phyloP scores from a whole-genome alignment of 1,140 invertebrate species.

The Oreohelix idahoensis region DNA sequence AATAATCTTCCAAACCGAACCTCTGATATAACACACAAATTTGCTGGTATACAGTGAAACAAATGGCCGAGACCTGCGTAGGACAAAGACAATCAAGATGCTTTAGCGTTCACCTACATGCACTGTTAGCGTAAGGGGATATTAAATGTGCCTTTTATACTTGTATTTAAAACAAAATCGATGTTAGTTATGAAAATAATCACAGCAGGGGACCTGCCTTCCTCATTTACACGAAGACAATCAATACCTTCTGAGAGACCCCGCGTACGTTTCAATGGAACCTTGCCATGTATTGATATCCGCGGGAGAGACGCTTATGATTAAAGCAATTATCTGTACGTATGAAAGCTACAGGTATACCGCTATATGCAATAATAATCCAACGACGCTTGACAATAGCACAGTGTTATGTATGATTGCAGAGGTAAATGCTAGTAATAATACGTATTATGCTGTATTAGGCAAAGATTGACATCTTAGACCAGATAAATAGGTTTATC shows the following conservation, averaged over 20 bases:
- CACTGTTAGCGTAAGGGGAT: not conserved
- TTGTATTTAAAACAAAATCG: not conserved
- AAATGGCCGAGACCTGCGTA: not conserved
- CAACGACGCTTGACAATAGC: not conserved
- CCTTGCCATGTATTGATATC: not conserved
- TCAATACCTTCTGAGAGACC: not conserved
- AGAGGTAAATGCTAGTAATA: not conserved
- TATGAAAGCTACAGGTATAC: not conserved
- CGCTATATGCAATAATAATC: not conserved
- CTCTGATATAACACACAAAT: not conserved
- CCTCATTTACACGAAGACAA: not conserved
- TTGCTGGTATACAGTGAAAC: not conserved
- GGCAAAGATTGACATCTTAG: conserved; percentile 7
- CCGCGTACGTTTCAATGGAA: not conserved
- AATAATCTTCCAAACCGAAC: not conserved
- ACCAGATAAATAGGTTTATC: not conserved
- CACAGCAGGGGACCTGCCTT: not conserved
- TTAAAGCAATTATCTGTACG: not conserved
- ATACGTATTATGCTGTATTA: not conserved
- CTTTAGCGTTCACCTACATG: not conserved
- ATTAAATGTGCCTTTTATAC: conserved; percentile 10
- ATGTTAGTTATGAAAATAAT: conserved; percentile 1
- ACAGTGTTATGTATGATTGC: not conserved
- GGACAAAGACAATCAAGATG: not conserved
- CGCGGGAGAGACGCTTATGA: not conserved